Evolutionary conservation across 92 coral and sea anemone genomes (phyloP).

Genomic region (Palythoa grandiflora): DNA sequence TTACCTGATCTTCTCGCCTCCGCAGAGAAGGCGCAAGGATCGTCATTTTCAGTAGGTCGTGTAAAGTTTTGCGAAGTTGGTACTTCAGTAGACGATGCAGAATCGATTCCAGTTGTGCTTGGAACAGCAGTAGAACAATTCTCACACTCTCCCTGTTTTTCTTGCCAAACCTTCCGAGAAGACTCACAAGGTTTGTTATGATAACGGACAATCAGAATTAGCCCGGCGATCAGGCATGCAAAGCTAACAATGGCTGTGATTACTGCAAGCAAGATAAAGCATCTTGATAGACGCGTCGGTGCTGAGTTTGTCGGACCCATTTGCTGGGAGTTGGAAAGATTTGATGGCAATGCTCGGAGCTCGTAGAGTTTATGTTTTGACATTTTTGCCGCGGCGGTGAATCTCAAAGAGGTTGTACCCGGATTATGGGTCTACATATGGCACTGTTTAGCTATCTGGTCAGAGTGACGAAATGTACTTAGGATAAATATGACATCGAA

Average conservation of each 20-base stretch:
- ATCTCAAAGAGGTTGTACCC: constrained; percentile 5
- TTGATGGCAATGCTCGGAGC: constrained; percentile 1
- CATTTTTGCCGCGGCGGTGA: constrained; percentile 26
- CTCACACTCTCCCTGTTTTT: neutral
- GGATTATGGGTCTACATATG: constrained; percentile 26
- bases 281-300: constrained; percentile 11
- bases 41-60: neutral
- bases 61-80: neutral
- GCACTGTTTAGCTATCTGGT: constrained; percentile 30
- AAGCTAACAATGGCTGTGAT: constrained; percentile 27
- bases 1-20: constrained; percentile 27
- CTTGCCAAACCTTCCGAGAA: neutral
- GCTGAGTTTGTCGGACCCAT: neutral
- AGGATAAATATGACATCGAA: constrained; percentile 32
- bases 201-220: constrained; percentile 21
- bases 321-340: constrained; percentile 15
- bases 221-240: constrained; percentile 12
- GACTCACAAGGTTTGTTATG: neutral
- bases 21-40: constrained; percentile 6
- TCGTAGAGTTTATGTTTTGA: constrained; percentile 26
- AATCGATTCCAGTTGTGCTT: neutral
- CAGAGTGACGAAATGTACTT: constrained; percentile 40
- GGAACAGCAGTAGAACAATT: constrained; percentile 8
- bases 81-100: neutral
- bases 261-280: constrained; percentile 8